Conservation (phyloP, 2,888 invertebrate genomes). For the Prosapia bicincta region DNA sequence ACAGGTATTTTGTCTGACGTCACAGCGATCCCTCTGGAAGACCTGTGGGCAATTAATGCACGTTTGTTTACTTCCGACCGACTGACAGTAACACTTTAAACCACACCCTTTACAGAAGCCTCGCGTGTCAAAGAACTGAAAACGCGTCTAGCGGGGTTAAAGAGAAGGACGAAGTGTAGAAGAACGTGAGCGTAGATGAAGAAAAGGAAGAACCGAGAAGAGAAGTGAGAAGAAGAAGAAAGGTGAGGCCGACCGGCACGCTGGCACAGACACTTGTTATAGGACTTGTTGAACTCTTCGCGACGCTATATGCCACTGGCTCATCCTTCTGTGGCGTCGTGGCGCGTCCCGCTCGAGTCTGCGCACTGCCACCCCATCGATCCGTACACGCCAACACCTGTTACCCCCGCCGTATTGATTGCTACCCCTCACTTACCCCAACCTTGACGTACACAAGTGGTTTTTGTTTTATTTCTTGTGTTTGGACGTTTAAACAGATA, state of each 20-base stretch:
- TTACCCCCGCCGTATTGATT: constrained; percentile 25
- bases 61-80: no score
- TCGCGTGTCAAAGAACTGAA: not conserved
- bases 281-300: constrained; percentile 22
- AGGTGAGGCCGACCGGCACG: constrained; percentile 19
- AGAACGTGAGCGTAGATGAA: constrained; percentile 11
- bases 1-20: not conserved
- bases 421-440: constrained; percentile 16
- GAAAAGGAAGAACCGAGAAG: constrained; percentile 13
- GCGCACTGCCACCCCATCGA: constrained; percentile 18
- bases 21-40: no score
- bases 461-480: constrained; percentile 19
- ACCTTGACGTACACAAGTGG: constrained; percentile 24
- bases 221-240: constrained; percentile 20
- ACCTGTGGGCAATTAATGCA: no score
- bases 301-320: constrained; percentile 8
- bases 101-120: not conserved
- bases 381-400: constrained; percentile 29
- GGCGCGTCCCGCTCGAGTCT: constrained; percentile 14
- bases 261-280: constrained; percentile 17
- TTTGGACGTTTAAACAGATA: not conserved
- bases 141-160: not conserved
- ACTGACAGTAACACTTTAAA: not conserved
- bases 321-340: constrained; percentile 20
- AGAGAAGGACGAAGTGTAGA: not conserved